phyloP scores from a whole-genome alignment of 2,797 vertebrate genomes.

The Sphaeramia orbicularis region DNA sequence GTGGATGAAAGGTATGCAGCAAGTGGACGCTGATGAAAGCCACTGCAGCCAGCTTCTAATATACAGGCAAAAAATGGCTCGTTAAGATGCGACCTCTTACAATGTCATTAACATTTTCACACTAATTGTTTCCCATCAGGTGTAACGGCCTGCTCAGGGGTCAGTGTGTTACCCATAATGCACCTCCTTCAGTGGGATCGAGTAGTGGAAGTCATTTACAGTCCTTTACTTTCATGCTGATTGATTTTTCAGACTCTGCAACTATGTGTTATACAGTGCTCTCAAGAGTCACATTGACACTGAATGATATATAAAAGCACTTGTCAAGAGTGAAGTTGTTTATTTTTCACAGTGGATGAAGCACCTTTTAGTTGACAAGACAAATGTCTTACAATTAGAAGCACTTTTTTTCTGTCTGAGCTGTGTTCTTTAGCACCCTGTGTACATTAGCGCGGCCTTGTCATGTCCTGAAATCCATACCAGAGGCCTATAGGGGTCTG shows the following conservation, averaged over 20 bases:
- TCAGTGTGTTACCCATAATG: constrained; percentile 19
- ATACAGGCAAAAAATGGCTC: constrained; percentile 30
- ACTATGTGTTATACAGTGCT: background rate
- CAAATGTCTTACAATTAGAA: constrained; percentile 30
- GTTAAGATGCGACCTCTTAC: constrained; percentile 34
- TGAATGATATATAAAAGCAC: constrained; percentile 6
- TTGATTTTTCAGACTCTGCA: background rate
- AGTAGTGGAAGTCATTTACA: background rate
- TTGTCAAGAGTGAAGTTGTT: background rate
- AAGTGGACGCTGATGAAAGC: constrained; percentile 56
- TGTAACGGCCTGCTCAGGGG: constrained; percentile 4
- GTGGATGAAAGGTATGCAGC: constrained; percentile 54
- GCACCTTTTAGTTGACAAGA: constrained; percentile 27
- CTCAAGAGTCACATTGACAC: constrained; percentile 6
- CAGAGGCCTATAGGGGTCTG: constrained; percentile 45
- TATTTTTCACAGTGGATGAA: constrained; percentile 10
- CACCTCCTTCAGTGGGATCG: constrained; percentile 2
- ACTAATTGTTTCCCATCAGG: background rate
- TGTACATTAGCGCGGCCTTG: constrained; percentile 38
- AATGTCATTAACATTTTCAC: background rate
- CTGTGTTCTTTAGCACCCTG: constrained; percentile 45
- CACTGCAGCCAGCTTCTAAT: constrained; percentile 25
- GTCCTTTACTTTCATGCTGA: background rate
- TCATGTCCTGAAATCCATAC: constrained; percentile 41
- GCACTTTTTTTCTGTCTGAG: constrained; percentile 8